Evolutionary conservation across 2,113 vertebrate genomes (phyloP), one percentile per base, ranked within the genome.

Genomic region (Pluvianellus socialis): DNA sequence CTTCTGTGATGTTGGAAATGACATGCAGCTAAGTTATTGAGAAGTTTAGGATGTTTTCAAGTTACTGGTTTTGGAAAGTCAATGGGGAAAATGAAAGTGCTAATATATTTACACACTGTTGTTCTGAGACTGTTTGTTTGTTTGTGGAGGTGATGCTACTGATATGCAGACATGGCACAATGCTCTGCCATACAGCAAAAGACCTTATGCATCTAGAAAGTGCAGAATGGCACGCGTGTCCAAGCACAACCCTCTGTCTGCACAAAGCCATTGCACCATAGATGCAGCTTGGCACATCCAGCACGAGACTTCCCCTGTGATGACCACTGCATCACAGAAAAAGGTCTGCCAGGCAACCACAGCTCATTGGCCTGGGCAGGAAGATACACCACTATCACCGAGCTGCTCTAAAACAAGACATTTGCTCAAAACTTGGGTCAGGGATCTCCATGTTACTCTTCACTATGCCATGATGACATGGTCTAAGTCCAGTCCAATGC

Each of bases 161-260:
- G 44, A 59, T 28, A 59, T 1, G 7, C 30, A 84, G 53, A 32
- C 26, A 33, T 18, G 26, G n/a, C 17, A 52, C 20, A 86, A 71
- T 35, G 38, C 15, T 65, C 30, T 33, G 12, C 28, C 7, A 2
- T 59, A 65, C 15, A 23, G 38, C 23, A 19, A 76, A 71, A 86
- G 7, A 55, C 24, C 28, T 79, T 22, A 32, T 35, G 47, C 4
- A 4, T 44, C 40, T 47, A 67, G 30, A 75, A 86, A 33, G 62
- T 32, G 19, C 49, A 74, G 49, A 80, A 58, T 0, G 0, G 32
- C 61, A 63, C 0, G 0, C 7, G 6, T 12, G 23, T 38, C 38
- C 49, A 71, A 71, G 74, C 12, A 65, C 14, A 81, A 47, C 7
- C 14, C 14, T n/a, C 20, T 32, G 44, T 33, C 63, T 66, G 24